Conservation (phyloP, 92 coral and sea anemone species). For the Bergia puertoricense region DNA sequence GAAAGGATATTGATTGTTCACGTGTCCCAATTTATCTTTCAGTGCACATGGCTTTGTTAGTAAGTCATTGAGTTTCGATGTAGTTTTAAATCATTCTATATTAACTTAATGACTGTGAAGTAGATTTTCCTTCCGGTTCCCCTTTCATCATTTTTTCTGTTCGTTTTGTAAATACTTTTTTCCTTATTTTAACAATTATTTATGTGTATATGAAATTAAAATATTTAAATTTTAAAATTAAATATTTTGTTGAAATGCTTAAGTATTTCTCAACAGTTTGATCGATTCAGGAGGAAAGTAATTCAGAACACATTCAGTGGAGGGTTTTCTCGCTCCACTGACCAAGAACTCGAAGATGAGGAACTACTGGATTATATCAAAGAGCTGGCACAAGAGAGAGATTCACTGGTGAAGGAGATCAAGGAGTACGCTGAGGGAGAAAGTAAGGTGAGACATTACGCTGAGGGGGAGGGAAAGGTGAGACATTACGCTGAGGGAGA, state of each 20-base stretch:
- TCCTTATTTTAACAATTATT: too few species aligned
- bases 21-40: too few species aligned
- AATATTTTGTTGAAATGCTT: background rate
- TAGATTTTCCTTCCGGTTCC: too few species aligned
- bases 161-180: too few species aligned
- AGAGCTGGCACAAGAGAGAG: constrained; percentile 74
- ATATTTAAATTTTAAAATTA: too few species aligned
- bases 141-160: too few species aligned
- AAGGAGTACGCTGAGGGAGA: constrained; percentile 71
- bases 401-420: constrained; percentile 69
- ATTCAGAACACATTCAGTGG: constrained; percentile 74
- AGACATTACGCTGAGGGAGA: background rate
- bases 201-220: too few species aligned
- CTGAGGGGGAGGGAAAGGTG: background rate
- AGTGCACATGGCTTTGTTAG: too few species aligned
- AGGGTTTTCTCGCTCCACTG: constrained; percentile 56
- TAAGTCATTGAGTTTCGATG: too few species aligned
- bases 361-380: constrained; percentile 82
- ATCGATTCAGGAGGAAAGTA: constrained; percentile 76
- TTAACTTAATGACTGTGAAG: too few species aligned
- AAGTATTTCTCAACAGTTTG: constrained; percentile 64
- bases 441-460: constrained; percentile 58
- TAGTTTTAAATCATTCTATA: too few species aligned
- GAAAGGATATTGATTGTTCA: too few species aligned
- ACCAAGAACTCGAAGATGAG: constrained; percentile 85